These are phyloP conservation scores for Drosophila rufa DNA, from an alignment of 1,140 invertebrate species.

Conservation along the genomic window DNA sequence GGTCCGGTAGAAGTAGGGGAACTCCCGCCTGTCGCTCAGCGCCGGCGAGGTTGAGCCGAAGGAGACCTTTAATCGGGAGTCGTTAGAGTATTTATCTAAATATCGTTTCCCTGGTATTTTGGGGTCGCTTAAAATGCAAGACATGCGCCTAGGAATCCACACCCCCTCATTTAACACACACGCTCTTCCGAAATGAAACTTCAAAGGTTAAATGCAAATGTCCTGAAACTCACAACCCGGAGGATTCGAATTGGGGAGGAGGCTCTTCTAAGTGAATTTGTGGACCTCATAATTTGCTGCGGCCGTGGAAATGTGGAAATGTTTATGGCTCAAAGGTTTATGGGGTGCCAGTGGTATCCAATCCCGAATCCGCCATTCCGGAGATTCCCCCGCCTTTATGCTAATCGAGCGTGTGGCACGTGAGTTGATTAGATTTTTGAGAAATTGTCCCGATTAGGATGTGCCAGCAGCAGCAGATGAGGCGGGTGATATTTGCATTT, in stretches of 20 bases:
- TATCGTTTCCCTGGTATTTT: slow-evolving; percentile 2
- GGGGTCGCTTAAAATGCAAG: slow-evolving; percentile 42
- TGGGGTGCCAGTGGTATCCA: slow-evolving; percentile 43
- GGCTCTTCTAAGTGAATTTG: slow-evolving; percentile 63
- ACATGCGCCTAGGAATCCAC: slow-evolving; percentile 28
- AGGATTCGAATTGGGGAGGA: not conserved
- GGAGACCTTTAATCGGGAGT: slow-evolving; percentile 88
- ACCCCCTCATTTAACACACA: slow-evolving; percentile 61
- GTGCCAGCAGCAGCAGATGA: not conserved
- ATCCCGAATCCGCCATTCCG: not conserved
- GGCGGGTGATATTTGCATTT: slow-evolving; percentile 50
- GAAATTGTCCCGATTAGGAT: slow-evolving; percentile 55
- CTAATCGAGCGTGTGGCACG: slow-evolving; percentile 71
- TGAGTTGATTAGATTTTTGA: slow-evolving; percentile 84
- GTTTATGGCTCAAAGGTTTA: slow-evolving; percentile 71
- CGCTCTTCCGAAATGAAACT: slow-evolving; percentile 53
- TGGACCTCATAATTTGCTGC: slow-evolving; percentile 62
- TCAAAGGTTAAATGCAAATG: slow-evolving; percentile 73
- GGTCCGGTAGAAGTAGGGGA: slow-evolving; percentile 94
- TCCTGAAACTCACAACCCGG: not conserved
- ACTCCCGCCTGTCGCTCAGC: slow-evolving; percentile 93
- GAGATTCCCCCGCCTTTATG: slow-evolving; percentile 56
- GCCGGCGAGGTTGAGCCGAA: slow-evolving; percentile 94
- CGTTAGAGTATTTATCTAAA: slow-evolving; percentile 25
- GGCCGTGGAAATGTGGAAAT: slow-evolving; percentile 77